These are phyloP conservation scores for Kryptopterus vitreolus DNA, from an alignment of 2,797 vertebrate genomes.

Conservation along the genomic window DNA sequence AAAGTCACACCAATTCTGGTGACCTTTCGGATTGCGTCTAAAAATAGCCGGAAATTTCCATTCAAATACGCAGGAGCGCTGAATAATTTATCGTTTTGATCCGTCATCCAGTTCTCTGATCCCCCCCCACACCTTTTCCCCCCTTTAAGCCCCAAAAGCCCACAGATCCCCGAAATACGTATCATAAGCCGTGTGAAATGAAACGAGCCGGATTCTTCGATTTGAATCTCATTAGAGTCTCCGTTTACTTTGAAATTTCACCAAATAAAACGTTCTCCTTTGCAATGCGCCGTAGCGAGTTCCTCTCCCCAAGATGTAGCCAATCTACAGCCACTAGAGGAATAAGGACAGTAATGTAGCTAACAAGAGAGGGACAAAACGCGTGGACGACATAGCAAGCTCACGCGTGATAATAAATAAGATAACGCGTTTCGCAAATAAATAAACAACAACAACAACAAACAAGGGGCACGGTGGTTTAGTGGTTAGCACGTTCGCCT, in stretches of 20 bases:
- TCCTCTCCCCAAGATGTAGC: neutral
- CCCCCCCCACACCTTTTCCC: no score
- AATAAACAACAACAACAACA: no score
- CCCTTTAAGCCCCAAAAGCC: neutral
- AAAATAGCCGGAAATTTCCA: conserved; percentile 76
- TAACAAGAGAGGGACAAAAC: neutral
- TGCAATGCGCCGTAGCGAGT: no score
- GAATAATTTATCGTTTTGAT: conserved; percentile 75
- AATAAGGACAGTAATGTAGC: neutral
- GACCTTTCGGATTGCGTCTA: conserved; percentile 74
- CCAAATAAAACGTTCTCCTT: neutral
- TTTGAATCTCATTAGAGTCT: conserved; percentile 3
- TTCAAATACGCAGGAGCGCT: conserved; percentile 69
- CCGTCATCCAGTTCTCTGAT: conserved; percentile 58
- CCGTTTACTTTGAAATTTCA: neutral
- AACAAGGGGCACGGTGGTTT: no score
- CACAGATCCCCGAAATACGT: conserved; percentile 34
- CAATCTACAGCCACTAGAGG: neutral
- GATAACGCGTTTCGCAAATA: no score
- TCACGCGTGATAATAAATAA: no score
- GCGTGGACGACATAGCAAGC: no score
- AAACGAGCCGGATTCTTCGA: conserved; percentile 15
- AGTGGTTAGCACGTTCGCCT: no score
- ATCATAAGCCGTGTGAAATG: conserved; percentile 33
- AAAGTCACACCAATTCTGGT: conserved; percentile 69